Percentiles rank a stretch among this genome's conserved stretches.
phyloP scores from a whole-genome alignment of 53 echinoderm and acorn worm species.

The Paracentrotus lividus region DNA sequence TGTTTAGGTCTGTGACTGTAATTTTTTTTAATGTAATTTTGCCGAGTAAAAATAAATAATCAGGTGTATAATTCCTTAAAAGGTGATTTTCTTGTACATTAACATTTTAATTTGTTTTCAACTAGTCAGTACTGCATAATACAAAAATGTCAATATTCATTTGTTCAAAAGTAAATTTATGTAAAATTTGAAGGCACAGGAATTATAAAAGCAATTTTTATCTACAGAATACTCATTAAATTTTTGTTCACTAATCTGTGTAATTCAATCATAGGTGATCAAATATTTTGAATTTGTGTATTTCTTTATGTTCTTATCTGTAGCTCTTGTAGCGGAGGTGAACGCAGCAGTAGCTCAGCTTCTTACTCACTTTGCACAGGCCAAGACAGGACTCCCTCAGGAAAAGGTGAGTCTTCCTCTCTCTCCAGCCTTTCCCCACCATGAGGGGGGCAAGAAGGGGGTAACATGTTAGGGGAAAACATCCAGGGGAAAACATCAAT shows the following conservation, averaged over 20 bases:
- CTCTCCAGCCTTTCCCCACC: neutral
- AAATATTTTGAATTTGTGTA: neutral
- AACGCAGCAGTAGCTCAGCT: constrained; percentile 87
- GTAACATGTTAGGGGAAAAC: neutral
- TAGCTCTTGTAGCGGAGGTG: constrained; percentile 85
- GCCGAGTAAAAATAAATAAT: neutral
- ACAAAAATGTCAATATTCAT: too few species aligned
- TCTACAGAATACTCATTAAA: too few species aligned
- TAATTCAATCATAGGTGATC: neutral
- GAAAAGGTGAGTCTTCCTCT: constrained; percentile 82
- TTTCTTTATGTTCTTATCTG: constrained; percentile 17
- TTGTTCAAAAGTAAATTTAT: neutral
- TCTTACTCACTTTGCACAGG: constrained; percentile 80
- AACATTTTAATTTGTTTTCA: neutral
- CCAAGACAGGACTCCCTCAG: constrained; percentile 70
- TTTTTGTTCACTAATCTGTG: too few species aligned
- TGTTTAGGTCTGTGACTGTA: too few species aligned
- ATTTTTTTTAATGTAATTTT: neutral
- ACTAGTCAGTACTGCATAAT: too few species aligned
- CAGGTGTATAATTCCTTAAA: neutral
- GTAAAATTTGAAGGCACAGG: too few species aligned
- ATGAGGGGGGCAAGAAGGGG: constrained; percentile 12
- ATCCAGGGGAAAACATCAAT: constrained; percentile 28
- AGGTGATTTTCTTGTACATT: neutral
- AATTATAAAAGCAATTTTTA: too few species aligned